Percentiles rank a stretch among this genome's conserved stretches.
Evolutionary conservation across 2,113 vertebrate species (phyloP).

Genomic region (Sialia sialis): DNA sequence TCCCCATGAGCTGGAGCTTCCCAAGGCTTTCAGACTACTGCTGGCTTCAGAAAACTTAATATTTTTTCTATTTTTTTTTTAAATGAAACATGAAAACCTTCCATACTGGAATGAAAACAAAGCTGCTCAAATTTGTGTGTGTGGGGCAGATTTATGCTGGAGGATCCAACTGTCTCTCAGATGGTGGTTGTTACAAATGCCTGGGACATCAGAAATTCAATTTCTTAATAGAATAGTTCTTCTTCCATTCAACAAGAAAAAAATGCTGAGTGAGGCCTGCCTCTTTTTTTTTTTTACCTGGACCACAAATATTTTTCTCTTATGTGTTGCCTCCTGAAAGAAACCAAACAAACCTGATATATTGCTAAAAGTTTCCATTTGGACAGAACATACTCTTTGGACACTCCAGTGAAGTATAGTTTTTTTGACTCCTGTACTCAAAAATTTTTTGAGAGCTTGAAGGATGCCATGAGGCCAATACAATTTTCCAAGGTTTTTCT

Average conservation of each 20-base stretch:
- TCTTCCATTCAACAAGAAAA: background rate
- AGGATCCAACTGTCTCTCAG: background rate
- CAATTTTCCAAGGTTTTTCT: background rate
- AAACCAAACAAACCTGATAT: background rate
- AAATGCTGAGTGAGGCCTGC: background rate
- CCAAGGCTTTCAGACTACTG: background rate
- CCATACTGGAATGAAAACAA: conserved; percentile 19
- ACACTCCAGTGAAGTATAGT: background rate
- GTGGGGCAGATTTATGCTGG: background rate
- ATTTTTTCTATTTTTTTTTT: background rate
- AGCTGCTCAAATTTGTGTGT: background rate
- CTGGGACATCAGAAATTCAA: background rate
- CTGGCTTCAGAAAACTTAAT: background rate
- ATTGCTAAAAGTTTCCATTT: background rate
- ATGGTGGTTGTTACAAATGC: background rate
- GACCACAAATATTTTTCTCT: background rate
- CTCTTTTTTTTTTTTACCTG: background rate
- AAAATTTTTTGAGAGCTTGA: background rate
- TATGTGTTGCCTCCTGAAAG: background rate
- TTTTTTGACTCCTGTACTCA: background rate
- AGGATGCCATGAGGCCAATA: background rate
- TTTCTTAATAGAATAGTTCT: background rate
- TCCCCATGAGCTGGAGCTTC: background rate
- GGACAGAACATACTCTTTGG: background rate
- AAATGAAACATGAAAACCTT: background rate